Conservation (phyloP, 2,888 invertebrate species). For the Agonopterix arenella region DNA sequence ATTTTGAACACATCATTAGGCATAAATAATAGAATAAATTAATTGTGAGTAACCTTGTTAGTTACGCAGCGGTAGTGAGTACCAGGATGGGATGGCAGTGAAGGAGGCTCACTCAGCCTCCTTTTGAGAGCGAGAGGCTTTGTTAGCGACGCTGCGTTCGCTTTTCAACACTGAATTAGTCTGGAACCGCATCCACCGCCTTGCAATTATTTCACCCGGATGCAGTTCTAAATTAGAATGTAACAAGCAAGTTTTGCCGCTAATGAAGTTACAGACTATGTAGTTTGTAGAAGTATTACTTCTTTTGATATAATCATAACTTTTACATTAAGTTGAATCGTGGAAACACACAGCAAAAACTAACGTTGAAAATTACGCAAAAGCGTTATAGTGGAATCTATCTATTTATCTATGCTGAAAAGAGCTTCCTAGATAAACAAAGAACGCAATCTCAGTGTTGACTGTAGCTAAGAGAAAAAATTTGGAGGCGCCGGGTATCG, state of each 20-base stretch:
- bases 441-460: too few relatives aligned
- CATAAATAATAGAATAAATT: too few relatives aligned
- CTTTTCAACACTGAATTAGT: conserved; percentile 28
- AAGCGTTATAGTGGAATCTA: too few relatives aligned
- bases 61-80: conserved; percentile 7
- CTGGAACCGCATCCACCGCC: conserved; percentile 2
- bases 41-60: too few relatives aligned
- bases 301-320: too few relatives aligned
- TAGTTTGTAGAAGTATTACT: too few relatives aligned
- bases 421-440: too few relatives aligned
- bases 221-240: conserved; percentile 6
- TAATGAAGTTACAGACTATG: not conserved
- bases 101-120: conserved; percentile 24
- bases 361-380: too few relatives aligned
- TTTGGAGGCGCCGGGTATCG: conserved; percentile 74
- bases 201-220: conserved; percentile 1
- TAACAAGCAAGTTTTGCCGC: conserved; percentile 1
- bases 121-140: conserved; percentile 28
- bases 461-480: conserved; percentile 7
- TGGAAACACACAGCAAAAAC: too few relatives aligned
- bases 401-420: too few relatives aligned
- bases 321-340: too few relatives aligned
- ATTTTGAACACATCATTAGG: too few relatives aligned
- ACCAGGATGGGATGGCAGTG: conserved; percentile 30
- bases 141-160: conserved; percentile 23